Evolutionary conservation across 2,888 invertebrate genomes (phyloP), one percentile per base, ranked within the genome.

Genomic region (Oscheius myriophilus): DNA sequence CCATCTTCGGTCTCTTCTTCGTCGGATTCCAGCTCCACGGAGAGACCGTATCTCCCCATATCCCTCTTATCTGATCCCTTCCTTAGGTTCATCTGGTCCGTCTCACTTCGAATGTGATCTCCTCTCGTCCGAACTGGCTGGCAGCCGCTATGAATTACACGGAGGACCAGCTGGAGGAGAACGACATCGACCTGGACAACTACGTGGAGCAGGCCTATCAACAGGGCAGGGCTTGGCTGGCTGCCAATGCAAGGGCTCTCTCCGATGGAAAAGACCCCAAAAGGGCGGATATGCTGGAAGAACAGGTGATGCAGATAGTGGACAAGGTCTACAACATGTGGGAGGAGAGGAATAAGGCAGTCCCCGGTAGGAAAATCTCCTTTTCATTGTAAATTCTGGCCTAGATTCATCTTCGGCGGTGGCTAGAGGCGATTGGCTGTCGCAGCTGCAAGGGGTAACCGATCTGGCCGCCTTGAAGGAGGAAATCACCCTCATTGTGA

Each of bases 201-300:
- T 85, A 86, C 71, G 78, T 87, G 9, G 84, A 87, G 45, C 55
- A 83, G 79, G 85, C 82, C 3, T 86, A 85, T 64, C 79, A 84
- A 53, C 83, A 86, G 64, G 83, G 82, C 12, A 65, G 87, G 21
- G 71, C 73, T 1, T 87, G 85, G 86, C 67, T 87, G 21, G 81
- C 84, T 11, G 61, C 78, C 1, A 86, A 86, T 62, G 83, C 83
- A 11, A 78, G 86, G 39, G 67, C 75, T 9, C 70, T 86, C 52
- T 82, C 84, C 9, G 82, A 82, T 59, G 72, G 77, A 1, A 82
- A 80, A 45, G 87, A 86, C 71, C 57, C 76, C 12, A 73, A 71
- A 39, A 70, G 86, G 43, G 87, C 85, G 9, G 86, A 87, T 66
- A 75, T 82, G 76, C 70, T 86, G 25, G 86, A 86, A 64, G 76